Percentiles rank a stretch among this genome's conserved stretches.
phyloP scores from a whole-genome alignment of 2,113 vertebrate genomes.

The Connochaetes taurinus region DNA sequence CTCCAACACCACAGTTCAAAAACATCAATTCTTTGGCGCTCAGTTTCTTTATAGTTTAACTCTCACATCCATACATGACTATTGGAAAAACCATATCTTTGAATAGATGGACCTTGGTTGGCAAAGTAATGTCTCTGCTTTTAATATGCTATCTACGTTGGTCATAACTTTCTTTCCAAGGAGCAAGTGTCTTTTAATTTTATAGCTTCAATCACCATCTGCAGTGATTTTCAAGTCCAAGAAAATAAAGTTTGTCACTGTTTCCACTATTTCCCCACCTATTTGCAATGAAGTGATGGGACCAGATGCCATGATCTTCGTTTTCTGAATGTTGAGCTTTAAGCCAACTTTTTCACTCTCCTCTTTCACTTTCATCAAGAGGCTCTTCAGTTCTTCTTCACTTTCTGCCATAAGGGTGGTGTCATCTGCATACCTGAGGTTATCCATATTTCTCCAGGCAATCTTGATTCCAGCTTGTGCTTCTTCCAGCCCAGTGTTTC shows the following conservation, averaged over 20 bases:
- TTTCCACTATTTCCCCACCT: neutral
- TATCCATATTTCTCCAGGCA: neutral
- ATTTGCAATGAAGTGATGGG: neutral
- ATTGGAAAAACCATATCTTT: neutral
- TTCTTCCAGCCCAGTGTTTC: neutral
- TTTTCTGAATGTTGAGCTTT: neutral
- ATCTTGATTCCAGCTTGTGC: neutral
- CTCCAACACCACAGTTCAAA: neutral
- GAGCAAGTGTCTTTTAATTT: neutral
- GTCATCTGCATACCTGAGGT: neutral
- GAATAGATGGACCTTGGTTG: neutral
- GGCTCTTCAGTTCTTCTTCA: neutral
- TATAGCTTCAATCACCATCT: neutral
- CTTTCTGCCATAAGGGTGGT: neutral
- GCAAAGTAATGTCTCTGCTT: neutral
- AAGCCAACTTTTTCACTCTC: neutral
- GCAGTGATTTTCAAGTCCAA: neutral
- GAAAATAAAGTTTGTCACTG: neutral
- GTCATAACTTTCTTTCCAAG: neutral
- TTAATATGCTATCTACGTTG: neutral
- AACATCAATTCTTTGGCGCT: fast-evolving
- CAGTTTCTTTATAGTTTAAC: neutral
- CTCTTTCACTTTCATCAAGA: neutral
- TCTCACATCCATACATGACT: neutral
- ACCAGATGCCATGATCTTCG: fast-evolving